These are phyloP conservation scores for Hirundo rustica DNA, from an alignment of 2,797 vertebrate genomes.

Conservation along the genomic window DNA sequence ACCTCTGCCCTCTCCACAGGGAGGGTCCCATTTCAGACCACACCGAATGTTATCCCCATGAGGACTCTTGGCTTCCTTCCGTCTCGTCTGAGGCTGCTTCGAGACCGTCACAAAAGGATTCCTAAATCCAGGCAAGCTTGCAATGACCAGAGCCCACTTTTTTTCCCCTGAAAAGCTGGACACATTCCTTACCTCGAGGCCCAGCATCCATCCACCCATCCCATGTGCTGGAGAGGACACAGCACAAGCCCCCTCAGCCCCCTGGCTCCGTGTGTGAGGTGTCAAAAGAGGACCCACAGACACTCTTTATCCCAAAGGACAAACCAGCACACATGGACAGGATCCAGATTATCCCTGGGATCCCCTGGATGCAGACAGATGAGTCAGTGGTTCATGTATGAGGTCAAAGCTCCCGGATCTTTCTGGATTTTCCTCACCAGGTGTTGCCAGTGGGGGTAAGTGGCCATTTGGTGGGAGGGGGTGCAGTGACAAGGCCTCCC, in stretches of 20 bases:
- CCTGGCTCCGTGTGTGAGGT: rapidly evolving
- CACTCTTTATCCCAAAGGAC: background rate
- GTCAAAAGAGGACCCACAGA: background rate
- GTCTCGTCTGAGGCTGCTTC: background rate
- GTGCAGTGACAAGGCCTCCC: background rate
- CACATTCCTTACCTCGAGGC: background rate
- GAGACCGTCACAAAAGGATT: rapidly evolving
- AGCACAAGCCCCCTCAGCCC: no score
- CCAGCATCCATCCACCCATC: background rate
- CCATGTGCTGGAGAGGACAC: background rate
- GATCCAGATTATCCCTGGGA: background rate
- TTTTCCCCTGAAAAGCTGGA: background rate
- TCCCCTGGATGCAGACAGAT: background rate
- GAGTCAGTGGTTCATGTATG: background rate
- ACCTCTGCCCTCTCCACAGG: background rate
- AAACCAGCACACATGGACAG: background rate
- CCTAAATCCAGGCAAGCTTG: background rate
- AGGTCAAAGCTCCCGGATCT: background rate
- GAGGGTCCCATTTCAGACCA: background rate
- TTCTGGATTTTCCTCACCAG: background rate
- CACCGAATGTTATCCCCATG: rapidly evolving
- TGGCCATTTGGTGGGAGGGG: background rate
- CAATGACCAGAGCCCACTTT: background rate
- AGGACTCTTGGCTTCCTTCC: background rate
- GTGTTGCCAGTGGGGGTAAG: background rate